Percentiles rank a stretch among this genome's conserved stretches.
Evolutionary conservation across 1,140 invertebrate genomes (phyloP).

Genomic region (Conus betulinus): DNA sequence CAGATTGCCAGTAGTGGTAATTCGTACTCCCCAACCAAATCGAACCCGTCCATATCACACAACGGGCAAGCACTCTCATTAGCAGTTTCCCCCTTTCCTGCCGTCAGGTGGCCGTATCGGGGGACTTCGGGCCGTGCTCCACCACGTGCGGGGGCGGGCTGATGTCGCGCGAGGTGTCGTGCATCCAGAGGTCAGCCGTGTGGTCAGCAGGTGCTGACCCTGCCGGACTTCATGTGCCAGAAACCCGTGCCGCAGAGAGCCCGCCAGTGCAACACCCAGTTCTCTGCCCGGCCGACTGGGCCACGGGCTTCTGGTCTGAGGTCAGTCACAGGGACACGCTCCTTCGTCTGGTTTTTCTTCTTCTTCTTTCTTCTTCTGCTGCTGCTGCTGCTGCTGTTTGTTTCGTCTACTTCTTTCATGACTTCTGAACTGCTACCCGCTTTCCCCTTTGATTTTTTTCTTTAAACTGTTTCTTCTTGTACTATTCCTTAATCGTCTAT

Average conservation of each 20-base stretch:
- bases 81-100: neutral
- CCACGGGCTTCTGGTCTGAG: constrained; percentile 54
- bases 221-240: constrained; percentile 66
- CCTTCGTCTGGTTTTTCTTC: too few relatives aligned
- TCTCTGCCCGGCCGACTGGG: constrained; percentile 64
- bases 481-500: too few relatives aligned
- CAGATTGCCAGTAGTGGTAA: too few relatives aligned
- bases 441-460: too few relatives aligned
- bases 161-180: constrained; percentile 89
- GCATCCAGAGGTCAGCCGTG: constrained; percentile 94
- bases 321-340: constrained; percentile 26
- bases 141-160: constrained; percentile 92
- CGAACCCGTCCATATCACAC: too few relatives aligned
- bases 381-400: too few relatives aligned
- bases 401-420: too few relatives aligned
- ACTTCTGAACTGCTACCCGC: too few relatives aligned
- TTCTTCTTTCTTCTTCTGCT: too few relatives aligned
- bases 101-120: constrained; percentile 89
- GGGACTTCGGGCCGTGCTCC: constrained; percentile 93
- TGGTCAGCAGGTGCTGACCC: constrained; percentile 79
- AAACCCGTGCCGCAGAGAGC: constrained; percentile 54
- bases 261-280: constrained; percentile 53
- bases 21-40: too few relatives aligned
- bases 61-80: too few relatives aligned
- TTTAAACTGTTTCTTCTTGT: too few relatives aligned